Base-by-base conservation (phyloP, 2,113 vertebrate species). In the Salvelinus namaycush region DNA sequence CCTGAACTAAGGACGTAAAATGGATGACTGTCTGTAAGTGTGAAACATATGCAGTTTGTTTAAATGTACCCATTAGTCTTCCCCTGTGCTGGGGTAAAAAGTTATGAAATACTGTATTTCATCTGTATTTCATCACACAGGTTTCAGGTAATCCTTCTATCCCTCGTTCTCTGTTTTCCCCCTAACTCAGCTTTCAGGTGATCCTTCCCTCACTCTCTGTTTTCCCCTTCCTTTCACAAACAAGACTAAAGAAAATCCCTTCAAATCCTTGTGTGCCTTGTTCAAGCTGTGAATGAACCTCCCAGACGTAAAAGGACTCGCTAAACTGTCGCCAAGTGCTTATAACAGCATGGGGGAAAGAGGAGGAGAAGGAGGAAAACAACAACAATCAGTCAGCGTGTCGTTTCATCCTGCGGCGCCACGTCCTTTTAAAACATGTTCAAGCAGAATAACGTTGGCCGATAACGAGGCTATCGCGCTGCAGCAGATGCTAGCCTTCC, bases 401-500 rank as follows among this genome's bases (percentile, higher is more conserved):
- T 54, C 67, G 4, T 84, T 77, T 87, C 86, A 86, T 87, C 86
- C 86, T 87, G 83, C 80, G 87, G 83, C 83, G 83, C 77, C 70
- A 81, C 81, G 87, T 90, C 84, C 79, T 81, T 84, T 86, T 59
- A 85, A 70, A 79, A 75, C 62, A 12, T 76, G 72, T 83, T 87
- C 48, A 72, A 78, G 79, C 87, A 83, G 79, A 92, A 88, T 86
- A 84, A 78, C 72, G 75, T 76, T 74, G 68, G 8, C 31, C 69
- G 74, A 84, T 87, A 84, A 87, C 86, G 79, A 26, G 81, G 81
- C 84, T 90, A 89, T 91, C 89, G 11, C 59, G 1, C 71, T 62
- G 78, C 44, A 85, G 81, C 86, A 90, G 89, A 88, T 84, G 82
- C 81, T 59, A 22, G 8, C 16, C 77, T 78, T 54, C 75, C 83